Conservation (phyloP, 2,888 invertebrate species). For the Ethmia dodecea region DNA sequence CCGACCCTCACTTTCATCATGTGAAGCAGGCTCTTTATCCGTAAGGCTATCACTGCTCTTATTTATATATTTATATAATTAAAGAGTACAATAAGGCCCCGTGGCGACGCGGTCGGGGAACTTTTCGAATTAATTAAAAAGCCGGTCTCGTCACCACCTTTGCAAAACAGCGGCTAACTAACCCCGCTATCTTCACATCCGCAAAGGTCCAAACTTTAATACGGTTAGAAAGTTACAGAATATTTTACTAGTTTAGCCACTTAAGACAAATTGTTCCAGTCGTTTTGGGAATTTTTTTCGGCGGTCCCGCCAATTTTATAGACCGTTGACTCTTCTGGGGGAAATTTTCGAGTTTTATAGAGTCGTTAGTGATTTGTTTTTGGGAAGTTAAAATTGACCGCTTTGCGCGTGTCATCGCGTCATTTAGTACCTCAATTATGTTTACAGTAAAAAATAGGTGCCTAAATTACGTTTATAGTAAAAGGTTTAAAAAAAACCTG, state of each 20-base stretch:
- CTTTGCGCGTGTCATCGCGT: background rate
- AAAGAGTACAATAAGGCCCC: conserved; percentile 38
- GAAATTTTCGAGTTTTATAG: conserved; percentile 9
- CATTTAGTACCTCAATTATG: background rate
- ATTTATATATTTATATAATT: conserved; percentile 28
- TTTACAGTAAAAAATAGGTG: too few relatives aligned
- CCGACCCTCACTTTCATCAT: too few relatives aligned
- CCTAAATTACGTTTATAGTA: too few relatives aligned
- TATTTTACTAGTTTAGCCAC: background rate
- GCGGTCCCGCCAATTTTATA: conserved; percentile 46
- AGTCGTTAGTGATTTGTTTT: background rate
- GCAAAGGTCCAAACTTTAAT: conserved; percentile 46
- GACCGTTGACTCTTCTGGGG: conserved; percentile 36
- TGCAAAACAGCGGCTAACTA: conserved; percentile 27
- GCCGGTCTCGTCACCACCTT: conserved; percentile 37
- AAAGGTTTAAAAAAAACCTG: too few relatives aligned
- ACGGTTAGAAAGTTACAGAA: conserved; percentile 21
- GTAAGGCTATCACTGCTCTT: too few relatives aligned
- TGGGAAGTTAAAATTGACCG: background rate
- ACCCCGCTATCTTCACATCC: conserved; percentile 36
- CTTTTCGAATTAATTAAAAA: conserved; percentile 63
- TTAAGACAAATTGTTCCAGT: background rate
- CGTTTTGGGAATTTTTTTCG: background rate
- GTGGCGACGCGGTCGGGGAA: conserved; percentile 28
- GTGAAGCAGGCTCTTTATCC: too few relatives aligned